Percentiles rank a stretch among this genome's conserved stretches.
phyloP scores from a whole-genome alignment of 2,888 invertebrate genomes.

The Mesorhabditis spiculigera region DNA sequence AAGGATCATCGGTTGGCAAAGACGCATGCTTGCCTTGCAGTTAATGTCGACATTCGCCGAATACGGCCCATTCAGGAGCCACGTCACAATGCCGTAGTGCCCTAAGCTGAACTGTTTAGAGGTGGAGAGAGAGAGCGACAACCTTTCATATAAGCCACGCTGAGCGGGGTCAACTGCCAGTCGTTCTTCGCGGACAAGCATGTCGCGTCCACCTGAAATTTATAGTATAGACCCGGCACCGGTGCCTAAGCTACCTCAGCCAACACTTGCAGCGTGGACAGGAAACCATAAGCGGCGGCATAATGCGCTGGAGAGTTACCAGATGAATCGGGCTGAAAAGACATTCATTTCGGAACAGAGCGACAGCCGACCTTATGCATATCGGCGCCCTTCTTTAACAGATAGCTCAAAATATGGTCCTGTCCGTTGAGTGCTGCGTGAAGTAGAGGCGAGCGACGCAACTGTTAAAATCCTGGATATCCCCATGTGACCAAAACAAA shows the following conservation, averaged over 20 bases:
- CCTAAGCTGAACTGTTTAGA: conserved; percentile 15
- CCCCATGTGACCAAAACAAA: conserved; percentile 24
- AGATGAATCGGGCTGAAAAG: conserved; percentile 61
- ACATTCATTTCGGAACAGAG: neutral
- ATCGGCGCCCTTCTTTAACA: conserved; percentile 33
- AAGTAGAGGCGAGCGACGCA: conserved; percentile 62
- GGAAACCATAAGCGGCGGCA: conserved; percentile 66
- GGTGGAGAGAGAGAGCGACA: neutral
- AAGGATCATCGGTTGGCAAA: neutral
- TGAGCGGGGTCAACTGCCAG: conserved; percentile 62
- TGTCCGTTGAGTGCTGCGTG: conserved; percentile 65
- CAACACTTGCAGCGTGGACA: conserved; percentile 62
- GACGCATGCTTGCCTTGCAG: conserved; percentile 17
- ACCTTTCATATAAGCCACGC: conserved; percentile 64
- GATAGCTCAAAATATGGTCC: conserved; percentile 30
- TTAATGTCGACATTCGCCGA: conserved; percentile 34
- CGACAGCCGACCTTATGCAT: conserved; percentile 15
- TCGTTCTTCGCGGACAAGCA: conserved; percentile 40
- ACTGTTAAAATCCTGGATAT: neutral
- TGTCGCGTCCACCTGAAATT: conserved; percentile 22
- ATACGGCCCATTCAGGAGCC: conserved; percentile 31
- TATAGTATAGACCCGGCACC: neutral
- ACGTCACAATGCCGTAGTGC: conserved; percentile 39
- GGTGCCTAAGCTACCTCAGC: conserved; percentile 52
- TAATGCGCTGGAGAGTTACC: conserved; percentile 65